phyloP scores from a whole-genome alignment of 2,888 invertebrate genomes.

The Celastrina argiolus region DNA sequence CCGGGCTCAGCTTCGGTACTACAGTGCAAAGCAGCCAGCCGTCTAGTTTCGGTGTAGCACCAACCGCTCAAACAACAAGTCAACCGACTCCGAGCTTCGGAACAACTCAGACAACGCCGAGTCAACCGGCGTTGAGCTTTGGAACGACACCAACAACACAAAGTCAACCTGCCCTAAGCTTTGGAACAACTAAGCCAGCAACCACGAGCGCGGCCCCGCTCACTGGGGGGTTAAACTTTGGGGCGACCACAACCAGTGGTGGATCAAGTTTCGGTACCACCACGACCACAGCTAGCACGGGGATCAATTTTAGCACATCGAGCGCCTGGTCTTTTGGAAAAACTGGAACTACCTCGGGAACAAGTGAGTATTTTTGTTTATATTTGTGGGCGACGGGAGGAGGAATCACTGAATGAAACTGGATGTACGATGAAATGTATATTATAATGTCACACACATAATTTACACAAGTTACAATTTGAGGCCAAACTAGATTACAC shows the following conservation, averaged over 20 bases:
- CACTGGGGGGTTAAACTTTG: conserved; percentile 16
- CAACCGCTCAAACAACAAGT: not conserved
- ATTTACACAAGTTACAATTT: no score
- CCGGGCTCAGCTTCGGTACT: not conserved
- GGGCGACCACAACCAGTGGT: conserved; percentile 23
- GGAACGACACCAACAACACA: conserved; percentile 20
- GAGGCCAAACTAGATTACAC: no score
- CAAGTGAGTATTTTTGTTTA: conserved; percentile 36
- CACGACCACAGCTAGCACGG: conserved; percentile 21
- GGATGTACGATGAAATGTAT: no score
- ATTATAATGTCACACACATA: no score
- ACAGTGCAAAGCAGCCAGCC: conserved; percentile 8
- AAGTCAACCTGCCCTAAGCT: conserved; percentile 24
- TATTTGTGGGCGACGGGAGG: no score
- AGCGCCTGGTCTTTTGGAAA: conserved; percentile 37
- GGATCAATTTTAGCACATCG: conserved; percentile 20
- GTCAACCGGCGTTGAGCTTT: not conserved
- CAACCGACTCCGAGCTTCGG: conserved; percentile 15
- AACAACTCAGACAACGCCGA: not conserved
- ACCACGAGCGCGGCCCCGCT: not conserved
- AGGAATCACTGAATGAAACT: no score
- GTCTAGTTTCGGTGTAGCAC: not conserved
- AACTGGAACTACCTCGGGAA: conserved; percentile 39
- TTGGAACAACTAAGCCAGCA: conserved; percentile 23
- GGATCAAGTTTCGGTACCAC: conserved; percentile 24